These are phyloP conservation scores for Chrysemys picta DNA, from an alignment of 2,113 vertebrate genomes.

Conservation along the genomic window DNA sequence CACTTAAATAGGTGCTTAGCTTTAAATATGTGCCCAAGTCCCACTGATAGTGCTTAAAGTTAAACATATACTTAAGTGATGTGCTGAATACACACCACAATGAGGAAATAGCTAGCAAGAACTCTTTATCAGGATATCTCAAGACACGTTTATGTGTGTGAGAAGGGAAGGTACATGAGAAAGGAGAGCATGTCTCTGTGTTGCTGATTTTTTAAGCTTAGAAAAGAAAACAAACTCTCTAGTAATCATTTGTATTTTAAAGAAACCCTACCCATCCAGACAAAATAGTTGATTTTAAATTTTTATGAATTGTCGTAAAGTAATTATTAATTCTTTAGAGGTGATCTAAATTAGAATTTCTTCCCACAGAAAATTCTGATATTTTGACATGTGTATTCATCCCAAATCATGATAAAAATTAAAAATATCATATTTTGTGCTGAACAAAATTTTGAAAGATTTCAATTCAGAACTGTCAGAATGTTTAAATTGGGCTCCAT, in stretches of 20 bases:
- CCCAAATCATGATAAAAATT: background rate
- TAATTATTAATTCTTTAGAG: background rate
- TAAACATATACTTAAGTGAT: background rate
- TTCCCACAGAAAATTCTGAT: background rate
- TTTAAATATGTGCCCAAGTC: background rate
- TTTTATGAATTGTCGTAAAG: background rate
- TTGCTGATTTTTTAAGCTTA: background rate
- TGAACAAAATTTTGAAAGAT: background rate
- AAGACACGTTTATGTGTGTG: background rate
- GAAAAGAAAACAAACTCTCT: background rate
- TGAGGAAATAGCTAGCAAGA: background rate
- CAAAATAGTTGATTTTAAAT: background rate
- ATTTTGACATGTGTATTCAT: background rate
- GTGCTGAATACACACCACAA: background rate
- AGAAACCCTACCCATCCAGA: background rate
- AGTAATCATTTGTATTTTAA: background rate
- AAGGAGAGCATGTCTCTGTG: background rate
- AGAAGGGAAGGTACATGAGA: background rate
- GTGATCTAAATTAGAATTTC: background rate
- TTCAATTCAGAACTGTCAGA: background rate
- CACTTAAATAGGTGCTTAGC: rapidly evolving
- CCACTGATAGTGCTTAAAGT: background rate
- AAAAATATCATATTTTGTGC: background rate
- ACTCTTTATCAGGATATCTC: background rate
- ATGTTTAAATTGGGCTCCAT: background rate